Evolutionary conservation across 2,888 invertebrate genomes (phyloP).

Genomic region (Amblyteles armatorius): DNA sequence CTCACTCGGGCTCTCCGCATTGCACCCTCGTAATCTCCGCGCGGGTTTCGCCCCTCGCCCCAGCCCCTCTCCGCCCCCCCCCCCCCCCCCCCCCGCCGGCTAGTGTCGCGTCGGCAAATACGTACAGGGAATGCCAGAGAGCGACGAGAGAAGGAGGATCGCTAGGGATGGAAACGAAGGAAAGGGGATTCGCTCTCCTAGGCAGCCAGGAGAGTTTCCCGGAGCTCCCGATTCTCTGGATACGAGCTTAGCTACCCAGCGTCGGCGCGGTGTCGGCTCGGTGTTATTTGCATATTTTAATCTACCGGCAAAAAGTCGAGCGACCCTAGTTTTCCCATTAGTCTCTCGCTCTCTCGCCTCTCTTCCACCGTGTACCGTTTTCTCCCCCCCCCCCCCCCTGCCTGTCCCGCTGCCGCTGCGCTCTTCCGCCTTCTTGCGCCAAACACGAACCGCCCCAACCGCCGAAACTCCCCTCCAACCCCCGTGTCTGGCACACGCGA

Average conservation of each 20-base stretch:
- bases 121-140: slow-evolving; percentile 36
- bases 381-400: slow-evolving; percentile 36
- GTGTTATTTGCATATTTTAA: slow-evolving; percentile 83
- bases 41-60: slow-evolving; percentile 37
- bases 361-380: too few species aligned
- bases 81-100: too few species aligned
- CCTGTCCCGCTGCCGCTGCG: slow-evolving; percentile 59
- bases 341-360: slow-evolving; percentile 49
- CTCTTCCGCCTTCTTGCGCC: slow-evolving; percentile 62
- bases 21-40: slow-evolving; percentile 77
- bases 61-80: background rate
- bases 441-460: slow-evolving; percentile 3
- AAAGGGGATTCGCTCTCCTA: slow-evolving; percentile 48
- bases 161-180: slow-evolving; percentile 27
- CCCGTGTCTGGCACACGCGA: slow-evolving; percentile 50
- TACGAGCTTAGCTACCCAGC: slow-evolving; percentile 63
- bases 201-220: slow-evolving; percentile 7
- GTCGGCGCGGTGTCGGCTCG: slow-evolving; percentile 55
- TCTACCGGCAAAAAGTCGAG: slow-evolving; percentile 77
- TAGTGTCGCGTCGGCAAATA: slow-evolving; percentile 63
- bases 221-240: slow-evolving; percentile 51
- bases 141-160: slow-evolving; percentile 17
- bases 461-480: background rate
- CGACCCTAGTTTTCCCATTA: slow-evolving; percentile 72
- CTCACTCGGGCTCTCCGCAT: slow-evolving; percentile 67